Evolutionary conservation across 2,888 invertebrate species (phyloP).

Genomic region (Pharmacophagus antenor): DNA sequence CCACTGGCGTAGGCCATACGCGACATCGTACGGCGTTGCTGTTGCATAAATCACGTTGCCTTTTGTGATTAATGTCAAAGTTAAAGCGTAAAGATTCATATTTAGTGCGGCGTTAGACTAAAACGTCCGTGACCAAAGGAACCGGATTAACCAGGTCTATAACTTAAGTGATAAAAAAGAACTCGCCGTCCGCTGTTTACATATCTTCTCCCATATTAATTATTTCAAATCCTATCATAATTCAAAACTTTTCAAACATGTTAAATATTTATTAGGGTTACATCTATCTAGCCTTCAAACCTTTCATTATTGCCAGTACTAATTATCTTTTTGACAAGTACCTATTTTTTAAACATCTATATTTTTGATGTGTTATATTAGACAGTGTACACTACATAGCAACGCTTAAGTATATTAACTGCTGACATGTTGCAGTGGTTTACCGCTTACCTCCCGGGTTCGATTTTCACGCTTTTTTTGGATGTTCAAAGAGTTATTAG

Average conservation of each 20-base stretch:
- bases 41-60: constrained; percentile 68
- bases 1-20: constrained; percentile 47
- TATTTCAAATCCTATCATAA: constrained; percentile 73
- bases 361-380: too few relatives aligned
- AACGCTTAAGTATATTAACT: too few relatives aligned
- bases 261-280: constrained; percentile 41
- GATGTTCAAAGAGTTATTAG: too few relatives aligned
- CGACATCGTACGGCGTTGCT: constrained; percentile 54
- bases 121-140: constrained; percentile 57
- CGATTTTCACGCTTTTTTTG: too few relatives aligned
- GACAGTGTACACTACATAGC: too few relatives aligned
- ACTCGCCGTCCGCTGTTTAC: constrained; percentile 72
- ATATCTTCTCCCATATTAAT: constrained; percentile 59
- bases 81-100: constrained; percentile 73
- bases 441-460: too few relatives aligned
- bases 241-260: constrained; percentile 53
- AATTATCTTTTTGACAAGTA: too few relatives aligned
- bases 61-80: constrained; percentile 78
- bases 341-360: too few relatives aligned
- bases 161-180: constrained; percentile 63
- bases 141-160: constrained; percentile 60
- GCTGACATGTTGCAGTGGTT: too few relatives aligned
- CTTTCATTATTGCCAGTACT: too few relatives aligned
- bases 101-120: constrained; percentile 63
- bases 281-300: background rate